These are phyloP conservation scores for Ischnus inquisitorius DNA, from an alignment of 2,888 invertebrate genomes.

Conservation along the genomic window DNA sequence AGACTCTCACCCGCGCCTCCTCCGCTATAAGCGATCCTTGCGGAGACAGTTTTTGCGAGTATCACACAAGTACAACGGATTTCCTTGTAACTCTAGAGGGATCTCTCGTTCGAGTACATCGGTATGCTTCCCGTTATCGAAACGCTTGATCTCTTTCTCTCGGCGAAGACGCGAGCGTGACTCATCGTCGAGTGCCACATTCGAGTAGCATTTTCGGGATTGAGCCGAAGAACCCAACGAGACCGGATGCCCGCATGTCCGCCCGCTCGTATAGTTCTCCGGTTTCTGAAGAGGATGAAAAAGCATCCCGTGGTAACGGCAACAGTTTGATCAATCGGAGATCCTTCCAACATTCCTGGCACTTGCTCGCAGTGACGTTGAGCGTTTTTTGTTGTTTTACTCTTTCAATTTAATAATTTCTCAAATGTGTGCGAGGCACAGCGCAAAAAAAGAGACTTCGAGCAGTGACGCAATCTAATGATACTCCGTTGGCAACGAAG, in stretches of 20 bases:
- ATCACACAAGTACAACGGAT: conserved; percentile 2
- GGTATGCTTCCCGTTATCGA: conserved; percentile 12
- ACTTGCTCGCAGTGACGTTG: background rate
- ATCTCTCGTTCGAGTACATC: conserved; percentile 12
- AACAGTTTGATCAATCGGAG: conserved; percentile 23
- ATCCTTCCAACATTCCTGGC: conserved; percentile 30
- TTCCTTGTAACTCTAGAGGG: conserved; percentile 23
- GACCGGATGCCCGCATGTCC: conserved; percentile 63
- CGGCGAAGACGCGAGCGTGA: conserved; percentile 6
- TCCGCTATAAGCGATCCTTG: conserved; percentile 1
- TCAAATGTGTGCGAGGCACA: background rate
- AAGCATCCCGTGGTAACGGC: background rate
- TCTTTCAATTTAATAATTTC: background rate
- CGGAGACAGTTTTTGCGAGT: conserved; percentile 17
- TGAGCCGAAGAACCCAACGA: conserved; percentile 28
- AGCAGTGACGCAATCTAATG: conserved; percentile 1
- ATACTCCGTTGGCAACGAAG: conserved; percentile 6
- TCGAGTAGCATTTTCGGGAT: conserved; percentile 51
- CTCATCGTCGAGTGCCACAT: background rate
- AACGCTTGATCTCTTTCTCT: background rate
- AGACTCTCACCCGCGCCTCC: conserved; percentile 26
- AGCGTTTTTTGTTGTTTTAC: background rate
- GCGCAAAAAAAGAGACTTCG: background rate
- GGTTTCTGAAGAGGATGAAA: conserved; percentile 30
- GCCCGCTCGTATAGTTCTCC: conserved; percentile 48